A percentile compares a stretch with the other conserved stretches of the same genome.
phyloP scores from a whole-genome alignment of 2,797 vertebrate species.

The Labroides dimidiatus region DNA sequence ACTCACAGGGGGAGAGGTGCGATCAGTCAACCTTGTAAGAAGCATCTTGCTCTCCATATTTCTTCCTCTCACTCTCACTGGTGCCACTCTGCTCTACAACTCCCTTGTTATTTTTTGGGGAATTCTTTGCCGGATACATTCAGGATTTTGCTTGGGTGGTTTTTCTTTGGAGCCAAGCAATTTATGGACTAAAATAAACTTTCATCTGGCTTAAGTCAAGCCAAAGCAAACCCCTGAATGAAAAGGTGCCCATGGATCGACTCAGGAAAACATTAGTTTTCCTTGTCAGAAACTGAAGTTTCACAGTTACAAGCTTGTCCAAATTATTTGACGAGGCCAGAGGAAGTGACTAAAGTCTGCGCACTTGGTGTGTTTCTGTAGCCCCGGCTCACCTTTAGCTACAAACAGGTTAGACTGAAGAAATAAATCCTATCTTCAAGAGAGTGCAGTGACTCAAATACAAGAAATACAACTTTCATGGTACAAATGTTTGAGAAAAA shows the following conservation, averaged over 20 bases:
- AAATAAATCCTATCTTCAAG: constrained; percentile 47
- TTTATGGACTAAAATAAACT: constrained; percentile 85
- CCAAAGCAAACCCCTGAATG: constrained; percentile 81
- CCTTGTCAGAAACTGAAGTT: constrained; percentile 74
- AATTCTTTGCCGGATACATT: constrained; percentile 77
- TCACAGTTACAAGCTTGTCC: constrained; percentile 71
- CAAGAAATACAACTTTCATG: constrained; percentile 14
- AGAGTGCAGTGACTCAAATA: constrained; percentile 16
- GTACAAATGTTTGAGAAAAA: background rate
- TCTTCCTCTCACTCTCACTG: constrained; percentile 56
- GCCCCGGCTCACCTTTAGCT: constrained; percentile 53
- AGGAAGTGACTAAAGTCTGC: constrained; percentile 57
- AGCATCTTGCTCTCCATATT: constrained; percentile 56
- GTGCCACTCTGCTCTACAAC: constrained; percentile 73
- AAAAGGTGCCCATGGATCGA: constrained; percentile 77
- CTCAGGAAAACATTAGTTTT: constrained; percentile 78
- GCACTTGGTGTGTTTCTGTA: constrained; percentile 42
- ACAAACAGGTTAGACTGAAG: constrained; percentile 35
- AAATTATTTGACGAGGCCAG: constrained; percentile 63
- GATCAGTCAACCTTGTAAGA: constrained; percentile 61
- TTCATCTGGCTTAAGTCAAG: constrained; percentile 79
- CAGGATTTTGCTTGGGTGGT: constrained; percentile 80
- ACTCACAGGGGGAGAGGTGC: constrained; percentile 45
- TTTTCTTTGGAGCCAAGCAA: constrained; percentile 79
- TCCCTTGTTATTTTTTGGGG: constrained; percentile 74